Evolutionary conservation across 2,888 invertebrate species (phyloP), one percentile per base, ranked within the genome.

Genomic region (Troides aeacus): DNA sequence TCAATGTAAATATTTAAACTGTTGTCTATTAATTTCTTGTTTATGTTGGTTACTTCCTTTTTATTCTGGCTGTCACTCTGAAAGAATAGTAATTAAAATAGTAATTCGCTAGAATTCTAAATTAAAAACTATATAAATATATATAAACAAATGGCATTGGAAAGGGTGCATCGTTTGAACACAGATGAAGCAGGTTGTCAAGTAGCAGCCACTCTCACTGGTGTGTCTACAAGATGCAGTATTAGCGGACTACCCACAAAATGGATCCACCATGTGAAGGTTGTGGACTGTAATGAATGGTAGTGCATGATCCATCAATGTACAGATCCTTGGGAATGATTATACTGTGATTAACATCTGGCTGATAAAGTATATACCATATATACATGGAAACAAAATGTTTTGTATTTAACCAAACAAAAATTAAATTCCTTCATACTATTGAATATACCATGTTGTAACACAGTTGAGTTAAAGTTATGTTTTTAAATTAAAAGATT

Each of bases 1-100:
- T 92, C 92, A 24, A 87, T 71, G 73, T 88, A 88, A 70, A 92
- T 84, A 74, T 78, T 86, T 78, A 92, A 88, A 84, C 89, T 85
- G 80, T 84, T 84, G 21, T 87, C 82, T 72, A 92, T 84, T 23
- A 91, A 76, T 56, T 70, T 81, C 75, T 84, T 89, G 81, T 91
- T 87, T 76, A 91, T 77, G 76, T 75, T 83, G 1, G 79, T 78
- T 42, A 81, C 71, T 74, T 92, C 91, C 62, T 78, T 73, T 76
- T 86, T 88, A 61, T 79, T 79, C 68, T 81, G 72, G 65, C 79
- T 76, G 69, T 74, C 77, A 80, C 79, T 84, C 90, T 91, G 86
- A 65, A 88, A 88, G 71, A 74, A 69, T 71, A 62, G 56, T 8
- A 23, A 21, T 23, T 1, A 12, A 7, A n/a, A n/a, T n/a, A 21